A percentile compares a stretch with the other conserved stretches of the same genome.
These are phyloP conservation scores for Orchesella flavescens DNA, from an alignment of 2,888 invertebrate species.

Conservation along the genomic window DNA sequence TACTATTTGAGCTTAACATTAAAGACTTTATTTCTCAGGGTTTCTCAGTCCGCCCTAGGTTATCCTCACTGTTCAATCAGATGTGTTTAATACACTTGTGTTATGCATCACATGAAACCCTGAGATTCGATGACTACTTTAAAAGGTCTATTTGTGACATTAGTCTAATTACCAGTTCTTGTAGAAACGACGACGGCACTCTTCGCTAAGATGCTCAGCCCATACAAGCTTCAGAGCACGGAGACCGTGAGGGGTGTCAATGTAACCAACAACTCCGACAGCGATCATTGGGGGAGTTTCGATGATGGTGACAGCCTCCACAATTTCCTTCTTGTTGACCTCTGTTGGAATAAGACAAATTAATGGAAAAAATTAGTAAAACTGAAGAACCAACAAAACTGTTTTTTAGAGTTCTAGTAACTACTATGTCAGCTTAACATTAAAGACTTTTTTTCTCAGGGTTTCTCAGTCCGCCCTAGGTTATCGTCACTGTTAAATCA, in stretches of 20 bases:
- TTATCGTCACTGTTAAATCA: constrained; percentile 71
- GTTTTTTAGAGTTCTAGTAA: too few species aligned
- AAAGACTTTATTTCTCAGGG: constrained; percentile 29
- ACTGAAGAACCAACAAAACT: background rate
- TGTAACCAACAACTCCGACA: constrained; percentile 98
- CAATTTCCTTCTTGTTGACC: constrained; percentile 99
- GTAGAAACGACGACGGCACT: constrained; percentile 98
- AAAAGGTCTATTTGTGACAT: background rate
- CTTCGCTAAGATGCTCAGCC: constrained; percentile 99
- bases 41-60: constrained; percentile 71
- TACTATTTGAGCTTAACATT: too few species aligned
- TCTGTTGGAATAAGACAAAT: constrained; percentile 78
- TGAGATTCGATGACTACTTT: background rate
- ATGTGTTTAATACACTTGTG: constrained; percentile 67
- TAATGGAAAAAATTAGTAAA: background rate
- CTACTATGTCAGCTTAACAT: too few species aligned
- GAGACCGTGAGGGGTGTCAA: constrained; percentile 97
- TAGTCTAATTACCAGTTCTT: constrained; percentile 92
- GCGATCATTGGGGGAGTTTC: constrained; percentile 99
- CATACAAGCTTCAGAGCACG: constrained; percentile 96
- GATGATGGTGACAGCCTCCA: constrained; percentile 97
- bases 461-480: constrained; percentile 71
- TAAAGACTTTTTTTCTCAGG: constrained; percentile 27
- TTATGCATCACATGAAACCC: constrained; percentile 69
- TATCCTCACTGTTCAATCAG: constrained; percentile 71